Percentiles rank a stretch among this genome's conserved stretches.
phyloP scores from a whole-genome alignment of 2,797 vertebrate genomes.

The Enteromius fasciolatus region DNA sequence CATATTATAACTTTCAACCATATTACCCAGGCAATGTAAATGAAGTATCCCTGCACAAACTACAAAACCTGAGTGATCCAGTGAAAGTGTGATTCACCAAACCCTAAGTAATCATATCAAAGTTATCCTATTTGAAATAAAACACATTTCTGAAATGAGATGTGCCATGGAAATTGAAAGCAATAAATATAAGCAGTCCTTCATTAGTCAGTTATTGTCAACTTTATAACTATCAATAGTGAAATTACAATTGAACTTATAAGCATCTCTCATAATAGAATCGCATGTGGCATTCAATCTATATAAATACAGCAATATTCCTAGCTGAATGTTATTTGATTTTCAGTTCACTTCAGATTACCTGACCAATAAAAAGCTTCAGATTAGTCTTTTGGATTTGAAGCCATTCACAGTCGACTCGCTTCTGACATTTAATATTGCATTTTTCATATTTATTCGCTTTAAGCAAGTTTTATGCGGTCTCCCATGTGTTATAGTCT shows the following conservation, averaged over 20 bases:
- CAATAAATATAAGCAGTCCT: not conserved
- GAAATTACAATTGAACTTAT: not conserved
- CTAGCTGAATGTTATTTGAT: conserved; percentile 35
- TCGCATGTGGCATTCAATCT: conserved; percentile 10
- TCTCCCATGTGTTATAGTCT: conserved; percentile 53
- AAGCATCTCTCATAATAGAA: conserved; percentile 5
- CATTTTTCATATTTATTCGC: conserved; percentile 46
- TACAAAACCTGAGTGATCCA: not conserved
- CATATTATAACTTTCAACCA: not conserved
- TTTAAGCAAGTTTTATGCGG: conserved; percentile 40
- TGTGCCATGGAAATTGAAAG: too few species aligned
- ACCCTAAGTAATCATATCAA: not conserved
- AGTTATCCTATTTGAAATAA: not conserved
- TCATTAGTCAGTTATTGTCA: not conserved
- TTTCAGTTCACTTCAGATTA: conserved; percentile 19
- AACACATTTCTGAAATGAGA: not conserved
- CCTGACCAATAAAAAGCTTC: conserved; percentile 39
- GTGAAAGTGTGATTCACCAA: not conserved
- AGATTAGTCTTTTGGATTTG: conserved; percentile 13
- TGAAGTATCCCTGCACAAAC: not conserved
- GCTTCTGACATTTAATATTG: conserved; percentile 39
- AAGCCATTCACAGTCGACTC: not conserved
- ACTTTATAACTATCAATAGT: not conserved
- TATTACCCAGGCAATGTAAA: not conserved
- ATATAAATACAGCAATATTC: conserved; percentile 1